A percentile compares a stretch with the other conserved stretches of the same genome.
Evolutionary conservation across 2,888 invertebrate genomes (phyloP).

Genomic region (Automeris io): DNA sequence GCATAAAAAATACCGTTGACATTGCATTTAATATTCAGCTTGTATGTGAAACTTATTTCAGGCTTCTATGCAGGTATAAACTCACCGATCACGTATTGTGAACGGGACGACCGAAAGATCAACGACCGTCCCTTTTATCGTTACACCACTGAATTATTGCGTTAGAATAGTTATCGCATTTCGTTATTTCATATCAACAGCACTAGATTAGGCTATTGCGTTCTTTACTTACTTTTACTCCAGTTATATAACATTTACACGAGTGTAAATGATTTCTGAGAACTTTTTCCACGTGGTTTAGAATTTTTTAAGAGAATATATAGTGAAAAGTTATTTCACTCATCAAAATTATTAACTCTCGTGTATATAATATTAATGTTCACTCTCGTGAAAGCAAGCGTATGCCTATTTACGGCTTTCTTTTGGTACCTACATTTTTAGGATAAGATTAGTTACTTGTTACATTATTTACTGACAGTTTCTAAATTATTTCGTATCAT

Average conservation of each 20-base stretch:
- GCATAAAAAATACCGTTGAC: constrained; percentile 2
- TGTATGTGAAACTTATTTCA: constrained; percentile 6
- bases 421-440: no score
- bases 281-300: no score
- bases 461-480: no score
- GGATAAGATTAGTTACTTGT: no score
- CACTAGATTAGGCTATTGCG: constrained; percentile 17
- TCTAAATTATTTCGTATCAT: no score
- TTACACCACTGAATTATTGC: constrained; percentile 32
- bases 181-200: constrained; percentile 24
- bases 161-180: constrained; percentile 22
- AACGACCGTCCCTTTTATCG: constrained; percentile 57
- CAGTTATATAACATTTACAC: constrained; percentile 10
- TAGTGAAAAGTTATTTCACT: no score
- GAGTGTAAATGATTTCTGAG: no score
- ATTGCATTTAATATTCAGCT: constrained; percentile 6
- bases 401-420: no score
- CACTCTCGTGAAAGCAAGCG: no score
- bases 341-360: no score
- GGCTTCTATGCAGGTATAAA: constrained; percentile 18
- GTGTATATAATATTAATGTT: no score
- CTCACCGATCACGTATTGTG: constrained; percentile 26
- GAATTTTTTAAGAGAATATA: no score
- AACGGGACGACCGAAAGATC: constrained; percentile 41
- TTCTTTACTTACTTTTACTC: constrained; percentile 4